Conservation (phyloP, 2,797 vertebrate genomes). For the Bradypodion ventrale region DNA sequence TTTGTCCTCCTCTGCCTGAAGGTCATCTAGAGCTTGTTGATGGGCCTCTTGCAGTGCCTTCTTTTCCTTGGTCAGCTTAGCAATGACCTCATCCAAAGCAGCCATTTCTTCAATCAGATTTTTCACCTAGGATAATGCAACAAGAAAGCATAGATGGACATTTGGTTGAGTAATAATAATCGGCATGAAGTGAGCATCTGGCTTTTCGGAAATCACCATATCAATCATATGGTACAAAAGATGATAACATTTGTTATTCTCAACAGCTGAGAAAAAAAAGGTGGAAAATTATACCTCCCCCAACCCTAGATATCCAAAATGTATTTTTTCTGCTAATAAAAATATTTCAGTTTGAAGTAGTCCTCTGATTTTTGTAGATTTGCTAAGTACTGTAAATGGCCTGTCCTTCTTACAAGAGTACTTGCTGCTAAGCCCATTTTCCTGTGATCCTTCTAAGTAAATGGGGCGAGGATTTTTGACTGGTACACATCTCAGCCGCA, state of each 20-base stretch:
- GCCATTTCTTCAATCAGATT: conserved; percentile 95
- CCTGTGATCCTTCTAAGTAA: background rate
- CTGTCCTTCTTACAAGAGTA: background rate
- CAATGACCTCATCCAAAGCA: conserved; percentile 86
- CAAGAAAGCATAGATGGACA: conserved; percentile 2
- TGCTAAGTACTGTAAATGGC: background rate
- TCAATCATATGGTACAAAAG: background rate
- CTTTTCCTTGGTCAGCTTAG: conserved; percentile 91
- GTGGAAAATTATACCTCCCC: background rate
- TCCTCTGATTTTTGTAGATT: background rate
- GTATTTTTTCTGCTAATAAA: fast-evolving
- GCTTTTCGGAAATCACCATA: background rate
- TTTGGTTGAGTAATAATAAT: background rate
- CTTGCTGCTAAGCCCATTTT: background rate
- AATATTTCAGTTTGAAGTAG: background rate
- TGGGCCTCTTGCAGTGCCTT: conserved; percentile 92
- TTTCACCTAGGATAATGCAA: conserved; percentile 81
- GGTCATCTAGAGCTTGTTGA: conserved; percentile 91
- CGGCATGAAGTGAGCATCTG: background rate
- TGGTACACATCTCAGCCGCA: background rate
- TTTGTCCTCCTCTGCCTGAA: conserved; percentile 94
- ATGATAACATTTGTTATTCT: background rate
- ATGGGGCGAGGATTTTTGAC: background rate
- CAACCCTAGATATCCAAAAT: background rate
- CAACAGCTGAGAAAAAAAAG: background rate